Evolutionary conservation across 2,888 invertebrate genomes (phyloP).

Genomic region (Spodoptera exigua): DNA sequence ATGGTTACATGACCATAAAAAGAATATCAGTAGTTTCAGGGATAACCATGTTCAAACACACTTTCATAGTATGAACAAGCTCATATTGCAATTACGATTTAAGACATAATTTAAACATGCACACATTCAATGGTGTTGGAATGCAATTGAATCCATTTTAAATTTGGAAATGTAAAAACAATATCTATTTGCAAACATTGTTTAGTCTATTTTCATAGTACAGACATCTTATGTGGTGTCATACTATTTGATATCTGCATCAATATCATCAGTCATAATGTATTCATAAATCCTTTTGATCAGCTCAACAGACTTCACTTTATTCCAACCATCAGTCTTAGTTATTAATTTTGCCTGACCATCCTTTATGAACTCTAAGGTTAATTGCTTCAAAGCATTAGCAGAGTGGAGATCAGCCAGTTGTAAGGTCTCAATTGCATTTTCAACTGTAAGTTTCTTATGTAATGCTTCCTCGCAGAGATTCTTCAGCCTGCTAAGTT

Average conservation of each 20-base stretch:
- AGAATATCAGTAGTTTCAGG: too few species aligned
- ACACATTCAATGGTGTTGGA: too few species aligned
- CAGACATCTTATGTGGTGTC: not conserved
- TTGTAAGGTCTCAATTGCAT: constrained; percentile 83
- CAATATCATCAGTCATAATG: constrained; percentile 79
- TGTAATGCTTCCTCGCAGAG: constrained; percentile 83
- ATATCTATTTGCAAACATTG: too few species aligned
- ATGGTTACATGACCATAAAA: too few species aligned
- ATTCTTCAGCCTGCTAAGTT: constrained; percentile 79
- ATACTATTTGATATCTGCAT: constrained; percentile 71
- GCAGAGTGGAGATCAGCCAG: constrained; percentile 84
- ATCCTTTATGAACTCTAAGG: constrained; percentile 84
- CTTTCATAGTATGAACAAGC: too few species aligned
- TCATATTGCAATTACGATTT: too few species aligned
- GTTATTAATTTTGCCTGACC: constrained; percentile 82
- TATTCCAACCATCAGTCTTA: constrained; percentile 82
- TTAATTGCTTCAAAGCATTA: constrained; percentile 73
- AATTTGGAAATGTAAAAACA: too few species aligned
- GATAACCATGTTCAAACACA: too few species aligned
- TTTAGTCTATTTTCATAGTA: too few species aligned
- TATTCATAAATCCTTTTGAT: constrained; percentile 84
- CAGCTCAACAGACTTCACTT: constrained; percentile 79
- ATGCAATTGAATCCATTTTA: too few species aligned
- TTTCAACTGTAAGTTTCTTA: constrained; percentile 82
- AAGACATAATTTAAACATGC: too few species aligned